phyloP scores from a whole-genome alignment of 2,797 vertebrate species.

The Platyrinchus mystaceus region DNA sequence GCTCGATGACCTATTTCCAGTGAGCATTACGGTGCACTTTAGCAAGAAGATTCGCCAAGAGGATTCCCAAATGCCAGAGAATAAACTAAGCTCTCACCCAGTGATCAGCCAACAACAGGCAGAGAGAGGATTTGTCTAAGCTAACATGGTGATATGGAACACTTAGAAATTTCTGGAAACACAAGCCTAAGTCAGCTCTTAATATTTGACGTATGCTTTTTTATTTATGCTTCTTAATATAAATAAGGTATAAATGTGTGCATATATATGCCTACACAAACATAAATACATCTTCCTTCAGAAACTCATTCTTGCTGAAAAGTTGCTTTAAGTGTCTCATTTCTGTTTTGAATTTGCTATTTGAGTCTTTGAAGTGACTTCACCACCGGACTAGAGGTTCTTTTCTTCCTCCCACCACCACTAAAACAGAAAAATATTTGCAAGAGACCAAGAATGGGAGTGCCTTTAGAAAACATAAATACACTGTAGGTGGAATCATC shows the following conservation, averaged over 20 bases:
- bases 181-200: background rate
- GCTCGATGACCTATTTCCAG: background rate
- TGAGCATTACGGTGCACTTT: background rate
- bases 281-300: background rate
- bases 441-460: background rate
- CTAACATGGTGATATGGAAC: background rate
- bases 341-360: background rate
- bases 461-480: constrained; percentile 21
- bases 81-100: background rate
- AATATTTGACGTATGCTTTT: background rate
- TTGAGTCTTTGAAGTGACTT: constrained; percentile 13
- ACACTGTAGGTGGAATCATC: background rate
- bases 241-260: background rate
- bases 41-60: background rate
- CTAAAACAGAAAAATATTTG: background rate
- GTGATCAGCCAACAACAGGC: background rate
- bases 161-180: background rate
- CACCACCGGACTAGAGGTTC: background rate
- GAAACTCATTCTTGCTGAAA: constrained; percentile 2
- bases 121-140: background rate
- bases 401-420: background rate
- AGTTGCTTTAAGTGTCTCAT: background rate
- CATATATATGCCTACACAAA: background rate
- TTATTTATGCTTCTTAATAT: background rate
- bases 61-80: background rate